Evolutionary conservation across 53 echinoderm and acorn worm genomes (phyloP).

Genomic region (Pentamera pediparva): DNA sequence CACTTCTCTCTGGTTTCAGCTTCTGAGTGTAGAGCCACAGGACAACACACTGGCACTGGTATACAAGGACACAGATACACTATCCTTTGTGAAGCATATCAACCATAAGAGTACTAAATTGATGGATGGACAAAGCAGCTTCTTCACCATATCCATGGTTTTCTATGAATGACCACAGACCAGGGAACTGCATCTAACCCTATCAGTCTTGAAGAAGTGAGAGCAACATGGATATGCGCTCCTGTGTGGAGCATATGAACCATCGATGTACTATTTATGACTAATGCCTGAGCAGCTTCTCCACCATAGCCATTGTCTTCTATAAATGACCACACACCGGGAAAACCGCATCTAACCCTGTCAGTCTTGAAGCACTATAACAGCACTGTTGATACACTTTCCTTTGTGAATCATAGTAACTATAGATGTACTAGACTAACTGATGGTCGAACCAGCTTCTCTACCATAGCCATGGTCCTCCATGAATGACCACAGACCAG

Average conservation of each 20-base stretch:
- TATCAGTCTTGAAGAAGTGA: no score
- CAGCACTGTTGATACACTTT: conserved; percentile 81
- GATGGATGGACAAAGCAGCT: conserved; percentile 29
- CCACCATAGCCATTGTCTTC: no score
- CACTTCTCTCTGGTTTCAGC: no score
- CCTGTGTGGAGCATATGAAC: no score
- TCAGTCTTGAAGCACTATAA: no score
- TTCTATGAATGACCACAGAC: conserved; percentile 63
- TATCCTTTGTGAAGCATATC: conserved; percentile 86
- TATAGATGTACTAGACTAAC: conserved; percentile 41
- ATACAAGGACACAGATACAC: conserved; percentile 94
- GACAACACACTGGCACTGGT: conserved; percentile 85
- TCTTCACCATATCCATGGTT: conserved; percentile 73
- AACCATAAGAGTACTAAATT: conserved; percentile 55
- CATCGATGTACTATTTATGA: no score
- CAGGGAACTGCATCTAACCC: no score
- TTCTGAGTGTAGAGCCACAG: conserved; percentile 72
- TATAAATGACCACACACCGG: no score
- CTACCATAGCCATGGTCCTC: conserved; percentile 71
- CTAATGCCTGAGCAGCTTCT: no score
- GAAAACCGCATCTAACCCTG: no score
- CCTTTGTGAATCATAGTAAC: conserved; percentile 89
- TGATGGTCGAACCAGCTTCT: conserved; percentile 42
- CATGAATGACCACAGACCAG: conserved; percentile 56
- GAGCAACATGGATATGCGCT: no score